phyloP scores from a whole-genome alignment of 2,888 invertebrate genomes.

The Cephus runcator region DNA sequence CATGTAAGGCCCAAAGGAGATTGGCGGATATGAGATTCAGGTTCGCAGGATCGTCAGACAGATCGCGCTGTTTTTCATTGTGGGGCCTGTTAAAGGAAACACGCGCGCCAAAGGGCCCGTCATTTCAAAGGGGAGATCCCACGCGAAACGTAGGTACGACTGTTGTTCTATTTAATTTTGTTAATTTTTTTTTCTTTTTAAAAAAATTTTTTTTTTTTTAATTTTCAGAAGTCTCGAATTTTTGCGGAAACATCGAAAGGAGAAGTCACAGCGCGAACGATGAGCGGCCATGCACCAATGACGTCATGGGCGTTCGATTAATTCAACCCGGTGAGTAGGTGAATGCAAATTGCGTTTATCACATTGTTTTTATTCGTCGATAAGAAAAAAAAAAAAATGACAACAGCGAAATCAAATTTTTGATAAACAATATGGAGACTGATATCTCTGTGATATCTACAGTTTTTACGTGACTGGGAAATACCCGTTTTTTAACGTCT shows the following conservation, averaged over 20 bases:
- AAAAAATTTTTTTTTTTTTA: no score
- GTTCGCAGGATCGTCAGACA: neutral
- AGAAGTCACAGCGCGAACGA: neutral
- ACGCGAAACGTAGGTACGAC: neutral
- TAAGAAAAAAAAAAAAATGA: neutral
- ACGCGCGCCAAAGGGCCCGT: neutral
- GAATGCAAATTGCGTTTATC: neutral
- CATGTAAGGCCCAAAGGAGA: neutral
- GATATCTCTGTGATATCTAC: neutral
- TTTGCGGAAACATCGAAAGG: neutral
- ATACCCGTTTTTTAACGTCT: neutral
- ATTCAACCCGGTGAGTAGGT: neutral
- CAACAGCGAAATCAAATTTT: neutral
- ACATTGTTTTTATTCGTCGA: neutral
- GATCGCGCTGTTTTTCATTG: neutral
- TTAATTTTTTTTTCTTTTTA: neutral
- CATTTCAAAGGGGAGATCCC: neutral
- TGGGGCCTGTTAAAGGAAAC: neutral
- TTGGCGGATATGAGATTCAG: neutral
- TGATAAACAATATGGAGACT: neutral
- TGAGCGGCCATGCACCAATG: neutral
- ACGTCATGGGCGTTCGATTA: neutral
- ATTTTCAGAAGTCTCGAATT: neutral
- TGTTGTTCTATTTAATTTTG: neutral
- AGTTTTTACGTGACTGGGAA: neutral